Evolutionary conservation across 2,888 invertebrate genomes (phyloP).

Genomic region (Vesta saturnalis): DNA sequence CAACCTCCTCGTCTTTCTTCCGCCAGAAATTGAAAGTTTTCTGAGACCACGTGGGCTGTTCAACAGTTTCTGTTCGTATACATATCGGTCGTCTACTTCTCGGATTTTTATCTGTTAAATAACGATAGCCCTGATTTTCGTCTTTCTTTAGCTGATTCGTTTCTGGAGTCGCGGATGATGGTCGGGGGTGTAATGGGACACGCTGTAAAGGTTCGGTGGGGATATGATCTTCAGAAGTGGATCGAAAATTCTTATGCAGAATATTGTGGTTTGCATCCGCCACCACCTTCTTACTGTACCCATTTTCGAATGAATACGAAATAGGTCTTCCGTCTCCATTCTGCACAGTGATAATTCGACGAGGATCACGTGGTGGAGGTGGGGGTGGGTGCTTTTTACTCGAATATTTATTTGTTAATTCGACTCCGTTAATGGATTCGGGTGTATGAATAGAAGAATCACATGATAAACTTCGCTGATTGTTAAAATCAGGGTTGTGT

Average conservation of each 20-base stretch:
- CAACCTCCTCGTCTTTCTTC: slow-evolving; percentile 66
- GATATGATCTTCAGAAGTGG: slow-evolving; percentile 60
- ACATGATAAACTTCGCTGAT: slow-evolving; percentile 57
- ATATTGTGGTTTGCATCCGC: slow-evolving; percentile 46
- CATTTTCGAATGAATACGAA: slow-evolving; percentile 65
- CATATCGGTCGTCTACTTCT: slow-evolving; percentile 79
- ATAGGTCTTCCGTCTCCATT: slow-evolving; percentile 62
- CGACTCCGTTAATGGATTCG: slow-evolving; percentile 49
- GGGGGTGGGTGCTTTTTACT: slow-evolving; percentile 69
- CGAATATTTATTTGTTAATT: slow-evolving; percentile 48
- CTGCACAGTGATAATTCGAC: slow-evolving; percentile 64
- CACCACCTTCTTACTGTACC: too few relatives aligned
- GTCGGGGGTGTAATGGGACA: slow-evolving; percentile 52
- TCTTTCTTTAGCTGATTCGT: slow-evolving; percentile 45
- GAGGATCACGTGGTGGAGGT: slow-evolving; percentile 80
- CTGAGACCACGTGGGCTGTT: slow-evolving; percentile 48
- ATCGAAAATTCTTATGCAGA: slow-evolving; percentile 51
- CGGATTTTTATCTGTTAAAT: slow-evolving; percentile 77
- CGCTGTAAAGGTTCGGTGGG: slow-evolving; percentile 46
- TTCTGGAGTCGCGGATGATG: slow-evolving; percentile 60
- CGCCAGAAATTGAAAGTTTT: slow-evolving; percentile 73
- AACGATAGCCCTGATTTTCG: slow-evolving; percentile 64
- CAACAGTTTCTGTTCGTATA: slow-evolving; percentile 60
- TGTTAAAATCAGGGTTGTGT: slow-evolving; percentile 17
- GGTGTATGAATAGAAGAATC: slow-evolving; percentile 58